Conservation (phyloP, 1,140 invertebrate genomes). For the Gerris buenoi region DNA sequence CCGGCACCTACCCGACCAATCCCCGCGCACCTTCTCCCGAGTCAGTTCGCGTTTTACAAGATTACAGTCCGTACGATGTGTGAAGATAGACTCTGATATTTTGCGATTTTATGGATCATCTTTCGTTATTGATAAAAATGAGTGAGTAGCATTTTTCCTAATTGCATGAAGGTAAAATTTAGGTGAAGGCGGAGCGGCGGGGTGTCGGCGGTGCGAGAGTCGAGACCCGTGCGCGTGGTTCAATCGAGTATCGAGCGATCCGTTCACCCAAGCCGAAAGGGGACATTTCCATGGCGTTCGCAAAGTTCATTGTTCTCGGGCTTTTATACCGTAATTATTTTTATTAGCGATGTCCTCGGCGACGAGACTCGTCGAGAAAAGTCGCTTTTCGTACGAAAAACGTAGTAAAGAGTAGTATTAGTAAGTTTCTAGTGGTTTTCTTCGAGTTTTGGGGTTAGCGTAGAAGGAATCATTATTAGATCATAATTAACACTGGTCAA, state of each 20-base stretch:
- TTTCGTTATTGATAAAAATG: constrained; percentile 19
- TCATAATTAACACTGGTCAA: constrained; percentile 24
- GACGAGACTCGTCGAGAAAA: too few relatives aligned
- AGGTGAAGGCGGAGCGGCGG: neutral
- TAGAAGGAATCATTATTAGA: constrained; percentile 11
- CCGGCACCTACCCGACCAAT: constrained; percentile 35
- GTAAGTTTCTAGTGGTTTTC: too few relatives aligned
- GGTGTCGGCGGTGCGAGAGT: neutral
- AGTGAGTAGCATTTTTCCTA: constrained; percentile 20
- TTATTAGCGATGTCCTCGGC: constrained; percentile 3
- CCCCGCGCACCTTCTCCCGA: constrained; percentile 27
- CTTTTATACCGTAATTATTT: constrained; percentile 21
- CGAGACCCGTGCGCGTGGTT: constrained; percentile 9
- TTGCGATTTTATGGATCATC: constrained; percentile 24
- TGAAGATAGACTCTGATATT: constrained; percentile 26
- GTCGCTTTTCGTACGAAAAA: too few relatives aligned
- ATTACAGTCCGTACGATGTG: constrained; percentile 27
- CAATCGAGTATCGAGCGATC: constrained; percentile 24
- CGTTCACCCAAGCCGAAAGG: constrained; percentile 29
- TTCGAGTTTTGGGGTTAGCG: neutral
- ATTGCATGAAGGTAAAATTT: constrained; percentile 11
- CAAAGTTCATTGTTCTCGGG: constrained; percentile 30
- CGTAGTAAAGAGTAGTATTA: too few relatives aligned
- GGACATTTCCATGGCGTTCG: constrained; percentile 29
- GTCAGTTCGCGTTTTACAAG: constrained; percentile 26